Conservation (phyloP, 2,888 invertebrate genomes). For the Harpagoxenus sublaevis region DNA sequence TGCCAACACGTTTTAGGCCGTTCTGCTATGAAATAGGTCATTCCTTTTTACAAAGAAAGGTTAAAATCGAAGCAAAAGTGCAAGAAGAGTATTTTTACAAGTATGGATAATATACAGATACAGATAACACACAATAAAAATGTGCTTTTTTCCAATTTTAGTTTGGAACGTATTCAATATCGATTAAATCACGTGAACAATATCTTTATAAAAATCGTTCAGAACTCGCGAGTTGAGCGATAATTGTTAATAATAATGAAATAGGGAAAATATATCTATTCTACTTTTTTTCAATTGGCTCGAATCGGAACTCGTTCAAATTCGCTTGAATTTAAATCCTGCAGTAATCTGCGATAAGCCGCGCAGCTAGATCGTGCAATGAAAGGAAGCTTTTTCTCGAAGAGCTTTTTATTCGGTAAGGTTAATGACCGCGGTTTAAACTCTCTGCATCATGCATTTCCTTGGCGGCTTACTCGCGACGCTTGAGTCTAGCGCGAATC, state of each 20-base stretch:
- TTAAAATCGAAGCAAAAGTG: not conserved
- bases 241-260: not conserved
- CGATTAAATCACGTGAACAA: not conserved
- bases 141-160: not conserved
- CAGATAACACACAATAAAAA: not conserved
- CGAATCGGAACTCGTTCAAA: not conserved
- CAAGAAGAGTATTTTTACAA: not conserved
- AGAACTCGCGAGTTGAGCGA: not conserved
- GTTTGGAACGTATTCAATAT: not conserved
- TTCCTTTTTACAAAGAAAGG: not conserved
- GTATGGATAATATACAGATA: not conserved
- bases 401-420: not conserved
- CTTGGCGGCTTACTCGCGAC: constrained; percentile 5
- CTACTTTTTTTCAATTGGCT: not conserved
- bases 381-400: not conserved
- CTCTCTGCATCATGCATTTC: constrained; percentile 32
- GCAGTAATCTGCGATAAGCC: not conserved
- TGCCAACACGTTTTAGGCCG: not conserved
- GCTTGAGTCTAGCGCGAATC: not conserved
- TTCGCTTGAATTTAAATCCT: not conserved
- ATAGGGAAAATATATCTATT: not conserved
- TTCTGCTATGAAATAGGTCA: not conserved
- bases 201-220: not conserved
- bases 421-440: constrained; percentile 24
- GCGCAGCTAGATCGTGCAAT: not conserved